Conservation (phyloP, 2,797 vertebrate species). For the Otolemur crassicaudatus region DNA sequence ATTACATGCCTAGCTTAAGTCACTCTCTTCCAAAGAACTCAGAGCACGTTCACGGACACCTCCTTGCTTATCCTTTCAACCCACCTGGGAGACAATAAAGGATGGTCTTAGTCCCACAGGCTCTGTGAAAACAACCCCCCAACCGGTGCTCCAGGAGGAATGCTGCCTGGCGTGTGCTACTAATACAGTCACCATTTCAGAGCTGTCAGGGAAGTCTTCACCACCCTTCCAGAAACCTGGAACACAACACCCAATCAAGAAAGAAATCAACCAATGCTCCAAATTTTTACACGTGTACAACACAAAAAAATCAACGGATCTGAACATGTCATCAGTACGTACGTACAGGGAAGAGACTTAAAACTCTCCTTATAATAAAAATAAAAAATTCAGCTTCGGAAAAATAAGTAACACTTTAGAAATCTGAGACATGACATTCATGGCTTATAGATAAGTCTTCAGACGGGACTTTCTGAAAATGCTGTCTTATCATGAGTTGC, state of each 20-base stretch:
- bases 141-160: not conserved
- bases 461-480: not conserved
- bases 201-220: not conserved
- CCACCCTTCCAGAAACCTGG: not conserved
- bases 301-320: slow-evolving; percentile 15
- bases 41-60: not conserved
- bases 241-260: not conserved
- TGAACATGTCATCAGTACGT: not conserved
- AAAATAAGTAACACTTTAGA: slow-evolving; percentile 52
- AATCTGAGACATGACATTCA: not conserved
- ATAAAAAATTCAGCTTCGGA: not conserved
- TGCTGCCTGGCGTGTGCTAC: not conserved
- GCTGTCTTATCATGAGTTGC: not conserved
- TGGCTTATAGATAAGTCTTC: not conserved
- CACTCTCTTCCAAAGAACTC: not conserved
- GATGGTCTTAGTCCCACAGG: fast-evolving
- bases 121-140: not conserved
- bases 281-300: not conserved
- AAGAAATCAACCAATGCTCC: not conserved
- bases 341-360: not conserved
- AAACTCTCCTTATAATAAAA: slow-evolving; percentile 52
- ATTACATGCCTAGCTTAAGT: not conserved
- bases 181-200: not conserved
- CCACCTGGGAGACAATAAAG: not conserved
- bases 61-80: not conserved